A percentile compares a stretch with the other conserved stretches of the same genome.
phyloP scores from a whole-genome alignment of 2,888 invertebrate genomes.

The Temnothorax rugatulus region DNA sequence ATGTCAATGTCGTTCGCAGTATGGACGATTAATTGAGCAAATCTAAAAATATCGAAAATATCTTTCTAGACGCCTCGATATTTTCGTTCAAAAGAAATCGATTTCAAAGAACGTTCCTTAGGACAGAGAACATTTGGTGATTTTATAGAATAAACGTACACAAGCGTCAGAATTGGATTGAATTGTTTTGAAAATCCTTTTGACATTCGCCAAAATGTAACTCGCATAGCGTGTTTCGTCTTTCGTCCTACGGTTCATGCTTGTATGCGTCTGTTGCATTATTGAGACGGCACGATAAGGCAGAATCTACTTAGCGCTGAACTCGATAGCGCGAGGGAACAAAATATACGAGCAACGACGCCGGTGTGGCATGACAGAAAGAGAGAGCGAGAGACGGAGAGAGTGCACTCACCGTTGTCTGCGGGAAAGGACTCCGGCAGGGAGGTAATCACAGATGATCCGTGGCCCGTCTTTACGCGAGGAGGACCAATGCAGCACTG shows the following conservation, averaged over 20 bases:
- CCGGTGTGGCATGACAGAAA: background rate
- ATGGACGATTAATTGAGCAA: background rate
- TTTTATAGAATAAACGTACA: background rate
- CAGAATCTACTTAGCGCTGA: conserved; percentile 24
- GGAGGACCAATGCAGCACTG: conserved; percentile 81
- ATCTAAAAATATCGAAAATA: background rate
- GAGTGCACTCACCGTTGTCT: conserved; percentile 63
- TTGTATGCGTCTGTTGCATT: conserved; percentile 24
- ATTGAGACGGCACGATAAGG: conserved; percentile 5
- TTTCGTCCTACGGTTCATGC: background rate
- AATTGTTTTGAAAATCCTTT: background rate
- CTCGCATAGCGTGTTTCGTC: background rate
- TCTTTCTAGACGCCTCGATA: background rate
- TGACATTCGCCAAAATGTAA: conserved; percentile 5
- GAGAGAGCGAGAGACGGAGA: conserved; percentile 14
- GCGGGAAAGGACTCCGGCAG: conserved; percentile 56
- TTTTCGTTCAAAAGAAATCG: background rate
- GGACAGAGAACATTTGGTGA: background rate
- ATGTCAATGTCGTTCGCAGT: background rate
- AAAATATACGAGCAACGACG: conserved; percentile 16
- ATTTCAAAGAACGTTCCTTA: conserved; percentile 9
- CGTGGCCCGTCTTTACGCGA: conserved; percentile 79
- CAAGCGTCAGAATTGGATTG: background rate
- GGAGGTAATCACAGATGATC: conserved; percentile 69
- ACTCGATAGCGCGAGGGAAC: conserved; percentile 25